Conservation (phyloP, 2,113 vertebrate species). For the Tetrax tetrax region DNA sequence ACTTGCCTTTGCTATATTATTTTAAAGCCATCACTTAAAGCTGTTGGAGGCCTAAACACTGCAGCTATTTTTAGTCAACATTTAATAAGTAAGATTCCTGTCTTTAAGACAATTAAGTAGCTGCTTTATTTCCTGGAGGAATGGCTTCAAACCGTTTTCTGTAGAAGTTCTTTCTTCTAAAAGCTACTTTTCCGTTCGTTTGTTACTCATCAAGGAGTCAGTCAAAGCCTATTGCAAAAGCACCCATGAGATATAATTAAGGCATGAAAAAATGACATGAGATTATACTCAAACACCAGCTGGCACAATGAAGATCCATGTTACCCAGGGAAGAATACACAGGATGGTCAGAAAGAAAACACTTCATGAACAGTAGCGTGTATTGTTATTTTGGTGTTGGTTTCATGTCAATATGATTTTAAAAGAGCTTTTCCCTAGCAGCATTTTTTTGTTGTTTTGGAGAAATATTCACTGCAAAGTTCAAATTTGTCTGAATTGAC, state of each 20-base stretch:
- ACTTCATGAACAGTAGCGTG: neutral
- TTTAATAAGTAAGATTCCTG: neutral
- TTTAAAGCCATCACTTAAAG: neutral
- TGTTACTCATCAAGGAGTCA: neutral
- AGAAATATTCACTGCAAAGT: neutral
- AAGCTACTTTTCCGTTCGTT: neutral
- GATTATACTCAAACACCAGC: neutral
- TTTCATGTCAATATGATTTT: neutral
- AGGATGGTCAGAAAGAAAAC: neutral
- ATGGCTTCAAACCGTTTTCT: neutral
- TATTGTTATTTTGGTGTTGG: neutral
- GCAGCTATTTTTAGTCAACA: neutral
- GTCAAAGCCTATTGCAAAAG: slow-evolving; percentile 7
- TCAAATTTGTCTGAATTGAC: neutral
- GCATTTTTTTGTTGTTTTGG: neutral
- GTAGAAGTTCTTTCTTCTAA: neutral
- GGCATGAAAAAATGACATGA: neutral
- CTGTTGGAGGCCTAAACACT: neutral
- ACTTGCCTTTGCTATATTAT: slow-evolving; percentile 8
- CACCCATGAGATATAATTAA: neutral
- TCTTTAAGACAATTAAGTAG: neutral
- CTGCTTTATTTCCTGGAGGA: neutral
- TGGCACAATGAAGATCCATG: neutral
- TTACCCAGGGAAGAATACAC: neutral
- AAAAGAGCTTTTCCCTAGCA: neutral